phyloP scores from a whole-genome alignment of 2,888 invertebrate genomes.

The Seira sanloemensis region DNA sequence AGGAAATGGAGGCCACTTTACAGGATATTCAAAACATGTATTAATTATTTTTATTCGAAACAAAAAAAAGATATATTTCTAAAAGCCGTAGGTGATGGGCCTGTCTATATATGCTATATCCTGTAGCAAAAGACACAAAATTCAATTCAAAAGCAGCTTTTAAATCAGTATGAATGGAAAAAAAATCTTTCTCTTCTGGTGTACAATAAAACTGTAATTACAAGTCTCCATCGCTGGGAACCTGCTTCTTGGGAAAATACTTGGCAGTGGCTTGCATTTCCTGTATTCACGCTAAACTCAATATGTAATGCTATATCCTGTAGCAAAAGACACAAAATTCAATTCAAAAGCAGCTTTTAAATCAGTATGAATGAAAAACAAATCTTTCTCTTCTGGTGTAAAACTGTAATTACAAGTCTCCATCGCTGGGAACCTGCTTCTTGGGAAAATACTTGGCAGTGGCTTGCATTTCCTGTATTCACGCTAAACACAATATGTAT shows the following conservation, averaged over 20 bases:
- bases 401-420: no score
- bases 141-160: neutral
- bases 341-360: neutral
- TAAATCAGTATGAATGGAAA: neutral
- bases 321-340: no score
- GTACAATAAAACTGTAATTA: neutral
- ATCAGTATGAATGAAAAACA: neutral
- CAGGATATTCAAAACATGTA: conserved; percentile 99
- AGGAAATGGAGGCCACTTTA: conserved; percentile 99
- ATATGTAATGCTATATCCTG: neutral
- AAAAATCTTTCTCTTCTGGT: neutral
- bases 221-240: no score
- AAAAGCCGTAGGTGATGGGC: conserved; percentile 7
- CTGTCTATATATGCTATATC: neutral
- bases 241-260: neutral
- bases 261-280: conserved; percentile 6
- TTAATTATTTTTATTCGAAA: conserved; percentile 76
- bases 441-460: neutral
- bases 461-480: conserved; percentile 7
- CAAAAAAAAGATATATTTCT: conserved; percentile 1
- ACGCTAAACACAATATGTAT: neutral
- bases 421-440: neutral
- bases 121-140: neutral
- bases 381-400: neutral
- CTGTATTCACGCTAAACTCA: neutral